Evolutionary conservation across 1,140 invertebrate species (phyloP).

Genomic region (Drosophila nebulosa): DNA sequence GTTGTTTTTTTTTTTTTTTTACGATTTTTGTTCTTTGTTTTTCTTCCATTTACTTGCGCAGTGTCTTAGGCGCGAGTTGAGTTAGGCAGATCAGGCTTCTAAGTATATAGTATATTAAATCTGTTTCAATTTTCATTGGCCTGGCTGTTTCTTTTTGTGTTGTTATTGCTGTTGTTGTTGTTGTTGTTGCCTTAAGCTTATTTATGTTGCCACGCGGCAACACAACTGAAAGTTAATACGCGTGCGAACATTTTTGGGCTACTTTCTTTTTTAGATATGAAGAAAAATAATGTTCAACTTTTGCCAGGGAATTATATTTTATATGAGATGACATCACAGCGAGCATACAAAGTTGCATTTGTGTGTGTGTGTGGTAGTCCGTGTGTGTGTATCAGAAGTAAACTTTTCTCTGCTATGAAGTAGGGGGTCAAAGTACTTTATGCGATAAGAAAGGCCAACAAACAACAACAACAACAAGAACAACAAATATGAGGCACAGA

Average conservation of each 20-base stretch:
- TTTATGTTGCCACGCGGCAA: slow-evolving; percentile 58
- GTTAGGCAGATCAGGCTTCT: slow-evolving; percentile 43
- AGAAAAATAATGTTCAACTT: slow-evolving; percentile 57
- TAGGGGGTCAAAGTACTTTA: slow-evolving; percentile 16
- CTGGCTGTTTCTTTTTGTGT: slow-evolving; percentile 10
- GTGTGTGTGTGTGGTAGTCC: slow-evolving; percentile 5
- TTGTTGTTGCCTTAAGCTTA: slow-evolving; percentile 47
- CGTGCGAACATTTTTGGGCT: slow-evolving; percentile 63
- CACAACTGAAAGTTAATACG: slow-evolving; percentile 71
- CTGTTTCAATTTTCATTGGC: slow-evolving; percentile 62
- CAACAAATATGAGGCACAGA: slow-evolving; percentile 14
- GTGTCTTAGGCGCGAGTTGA: not conserved
- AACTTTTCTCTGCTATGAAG: slow-evolving; percentile 19
- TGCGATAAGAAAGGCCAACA: slow-evolving; percentile 31
- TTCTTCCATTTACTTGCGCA: slow-evolving; percentile 52
- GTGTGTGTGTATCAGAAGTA: slow-evolving; percentile 6
- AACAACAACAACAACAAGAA: not conserved
- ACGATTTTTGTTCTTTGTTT: slow-evolving; percentile 12
- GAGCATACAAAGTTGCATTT: slow-evolving; percentile 43
- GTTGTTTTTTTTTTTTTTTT: too few relatives aligned
- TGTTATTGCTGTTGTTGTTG: not conserved
- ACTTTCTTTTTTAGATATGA: slow-evolving; percentile 31
- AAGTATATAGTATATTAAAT: slow-evolving; percentile 50
- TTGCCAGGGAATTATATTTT: slow-evolving; percentile 67
- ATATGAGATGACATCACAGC: slow-evolving; percentile 69